Percentiles rank a stretch among this genome's conserved stretches.
phyloP scores from a whole-genome alignment of 2,888 invertebrate species.

The Nemotelus pantherinus region DNA sequence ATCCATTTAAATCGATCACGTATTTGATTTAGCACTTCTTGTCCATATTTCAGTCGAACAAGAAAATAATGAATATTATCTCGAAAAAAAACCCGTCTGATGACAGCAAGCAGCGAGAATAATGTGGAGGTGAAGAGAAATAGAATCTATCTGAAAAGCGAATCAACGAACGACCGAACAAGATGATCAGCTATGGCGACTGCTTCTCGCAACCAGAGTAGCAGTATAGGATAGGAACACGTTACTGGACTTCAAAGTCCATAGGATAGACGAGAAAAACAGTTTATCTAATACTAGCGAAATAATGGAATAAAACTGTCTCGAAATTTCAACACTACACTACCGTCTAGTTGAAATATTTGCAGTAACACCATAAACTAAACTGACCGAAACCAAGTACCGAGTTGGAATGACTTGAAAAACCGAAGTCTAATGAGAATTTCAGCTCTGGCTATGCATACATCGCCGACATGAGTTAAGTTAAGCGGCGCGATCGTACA shows the following conservation, averaged over 20 bases:
- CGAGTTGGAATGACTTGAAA: constrained; percentile 17
- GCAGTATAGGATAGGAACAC: neutral
- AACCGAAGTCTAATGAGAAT: constrained; percentile 10
- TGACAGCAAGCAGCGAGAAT: constrained; percentile 6
- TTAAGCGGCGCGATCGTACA: neutral
- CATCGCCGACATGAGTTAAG: neutral
- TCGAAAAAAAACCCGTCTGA: too few relatives aligned
- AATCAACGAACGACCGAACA: neutral
- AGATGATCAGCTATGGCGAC: constrained; percentile 1
- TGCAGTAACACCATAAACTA: constrained; percentile 12
- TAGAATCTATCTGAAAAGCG: constrained; percentile 1
- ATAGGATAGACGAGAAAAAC: neutral
- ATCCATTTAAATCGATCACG: constrained; percentile 8
- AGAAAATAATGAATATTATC: too few relatives aligned
- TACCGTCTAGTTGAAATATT: neutral
- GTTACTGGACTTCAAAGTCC: constrained; percentile 12
- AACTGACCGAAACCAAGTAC: constrained; percentile 20
- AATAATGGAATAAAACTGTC: too few relatives aligned
- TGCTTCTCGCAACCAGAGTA: neutral
- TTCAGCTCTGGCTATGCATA: constrained; percentile 8
- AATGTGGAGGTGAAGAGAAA: neutral
- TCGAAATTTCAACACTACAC: neutral
- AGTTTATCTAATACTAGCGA: neutral
- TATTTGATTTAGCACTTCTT: neutral
- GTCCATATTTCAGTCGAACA: neutral